These are phyloP conservation scores for Merops nubicus DNA, from an alignment of 2,113 vertebrate genomes.

Conservation along the genomic window DNA sequence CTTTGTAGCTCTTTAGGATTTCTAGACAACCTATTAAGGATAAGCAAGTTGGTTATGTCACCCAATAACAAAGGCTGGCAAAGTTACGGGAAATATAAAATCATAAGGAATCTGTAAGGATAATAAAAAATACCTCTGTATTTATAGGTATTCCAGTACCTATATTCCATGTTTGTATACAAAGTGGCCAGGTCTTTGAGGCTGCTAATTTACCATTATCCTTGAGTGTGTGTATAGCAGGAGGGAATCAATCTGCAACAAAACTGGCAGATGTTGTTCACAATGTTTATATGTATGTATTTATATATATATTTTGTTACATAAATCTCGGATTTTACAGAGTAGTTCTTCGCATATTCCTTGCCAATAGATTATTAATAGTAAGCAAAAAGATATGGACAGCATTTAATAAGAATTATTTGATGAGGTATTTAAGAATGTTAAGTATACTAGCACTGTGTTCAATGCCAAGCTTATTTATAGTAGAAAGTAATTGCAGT, in stretches of 20 bases:
- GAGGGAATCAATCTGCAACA: background rate
- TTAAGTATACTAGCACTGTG: background rate
- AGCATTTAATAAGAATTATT: constrained; percentile 1
- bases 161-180: background rate
- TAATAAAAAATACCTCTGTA: background rate
- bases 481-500: background rate
- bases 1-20: background rate
- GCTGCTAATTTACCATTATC: background rate
- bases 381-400: background rate
- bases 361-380: background rate
- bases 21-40: background rate
- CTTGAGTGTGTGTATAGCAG: background rate
- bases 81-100: background rate
- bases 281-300: background rate
- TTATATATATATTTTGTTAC: background rate
- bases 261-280: background rate
- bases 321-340: background rate
- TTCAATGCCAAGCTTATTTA: background rate
- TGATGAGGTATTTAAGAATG: constrained; percentile 9
- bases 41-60: background rate
- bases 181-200: background rate
- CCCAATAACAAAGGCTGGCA: background rate
- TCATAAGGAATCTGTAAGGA: background rate
- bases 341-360: background rate
- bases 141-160: background rate